Evolutionary conservation across 1,140 invertebrate genomes (phyloP).

Genomic region (Capitella teleta): DNA sequence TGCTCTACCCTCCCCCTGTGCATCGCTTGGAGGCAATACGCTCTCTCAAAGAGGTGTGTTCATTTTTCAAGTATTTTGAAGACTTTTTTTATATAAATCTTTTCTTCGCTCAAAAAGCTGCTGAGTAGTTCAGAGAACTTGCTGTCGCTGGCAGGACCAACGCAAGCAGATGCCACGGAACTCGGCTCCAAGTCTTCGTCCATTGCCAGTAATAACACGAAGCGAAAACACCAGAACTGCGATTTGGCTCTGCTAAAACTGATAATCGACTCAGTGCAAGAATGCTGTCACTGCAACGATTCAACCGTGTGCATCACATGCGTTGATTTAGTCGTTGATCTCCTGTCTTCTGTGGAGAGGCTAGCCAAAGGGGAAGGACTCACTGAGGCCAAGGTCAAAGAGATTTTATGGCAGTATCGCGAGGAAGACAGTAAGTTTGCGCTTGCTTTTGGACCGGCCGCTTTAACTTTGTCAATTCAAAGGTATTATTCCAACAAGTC

Average conservation of each 20-base stretch:
- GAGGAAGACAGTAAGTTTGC: too few species aligned
- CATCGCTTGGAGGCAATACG: slow-evolving; percentile 74
- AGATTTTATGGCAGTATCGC: too few species aligned
- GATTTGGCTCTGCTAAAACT: slow-evolving; percentile 78
- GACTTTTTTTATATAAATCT: background rate
- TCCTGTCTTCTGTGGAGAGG: slow-evolving; percentile 69
- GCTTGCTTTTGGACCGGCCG: too few species aligned
- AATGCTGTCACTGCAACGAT: slow-evolving; percentile 58
- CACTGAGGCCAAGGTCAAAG: slow-evolving; percentile 25
- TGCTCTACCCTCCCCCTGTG: slow-evolving; percentile 69
- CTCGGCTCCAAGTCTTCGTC: too few species aligned
- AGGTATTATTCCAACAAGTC: too few species aligned
- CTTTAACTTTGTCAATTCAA: too few species aligned
- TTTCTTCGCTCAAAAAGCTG: too few species aligned
- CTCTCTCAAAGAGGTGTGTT: slow-evolving; percentile 49
- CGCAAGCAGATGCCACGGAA: slow-evolving; percentile 56
- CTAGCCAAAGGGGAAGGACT: slow-evolving; percentile 48
- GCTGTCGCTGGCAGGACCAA: slow-evolving; percentile 56
- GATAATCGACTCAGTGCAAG: slow-evolving; percentile 87
- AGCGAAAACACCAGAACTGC: slow-evolving; percentile 45
- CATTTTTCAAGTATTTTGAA: background rate
- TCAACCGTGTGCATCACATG: slow-evolving; percentile 63
- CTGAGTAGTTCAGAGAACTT: slow-evolving; percentile 58
- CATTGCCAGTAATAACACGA: slow-evolving; percentile 55
- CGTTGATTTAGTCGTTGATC: slow-evolving; percentile 70